phyloP scores from a whole-genome alignment of 2,797 vertebrate genomes.

The Furcifer pardalis region DNA sequence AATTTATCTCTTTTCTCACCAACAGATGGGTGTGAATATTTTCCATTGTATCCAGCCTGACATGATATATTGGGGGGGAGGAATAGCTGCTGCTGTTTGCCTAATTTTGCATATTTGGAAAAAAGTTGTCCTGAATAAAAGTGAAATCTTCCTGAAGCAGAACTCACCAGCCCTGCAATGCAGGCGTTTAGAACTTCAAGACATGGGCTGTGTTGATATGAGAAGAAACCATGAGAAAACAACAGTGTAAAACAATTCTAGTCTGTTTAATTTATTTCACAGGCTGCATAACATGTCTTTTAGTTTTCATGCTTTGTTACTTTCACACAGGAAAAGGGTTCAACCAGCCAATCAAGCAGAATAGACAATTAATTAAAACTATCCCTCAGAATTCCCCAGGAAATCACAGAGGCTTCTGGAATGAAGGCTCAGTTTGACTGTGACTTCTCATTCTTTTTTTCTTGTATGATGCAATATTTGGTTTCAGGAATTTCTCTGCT shows the following conservation, averaged over 20 bases:
- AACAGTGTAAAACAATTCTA: not conserved
- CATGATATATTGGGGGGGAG: not conserved
- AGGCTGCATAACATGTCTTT: not conserved
- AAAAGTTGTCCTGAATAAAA: not conserved
- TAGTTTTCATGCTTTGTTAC: not conserved
- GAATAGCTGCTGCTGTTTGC: not conserved
- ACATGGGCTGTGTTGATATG: not conserved
- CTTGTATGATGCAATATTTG: not conserved
- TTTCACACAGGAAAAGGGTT: too few relatives aligned
- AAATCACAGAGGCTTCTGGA: not conserved
- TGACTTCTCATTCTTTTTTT: not conserved
- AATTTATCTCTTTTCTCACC: not conserved
- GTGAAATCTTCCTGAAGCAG: not conserved
- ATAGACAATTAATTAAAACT: not conserved
- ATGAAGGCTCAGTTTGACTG: not conserved
- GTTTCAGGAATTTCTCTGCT: not conserved
- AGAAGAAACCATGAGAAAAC: not conserved
- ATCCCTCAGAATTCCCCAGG: too few relatives aligned
- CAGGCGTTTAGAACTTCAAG: not conserved
- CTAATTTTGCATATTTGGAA: not conserved
- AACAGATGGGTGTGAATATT: not conserved
- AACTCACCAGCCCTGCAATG: not conserved
- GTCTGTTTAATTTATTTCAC: not conserved
- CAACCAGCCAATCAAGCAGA: not conserved
- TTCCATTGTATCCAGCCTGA: not conserved